Evolutionary conservation across 2,797 vertebrate species (phyloP), one percentile per base, ranked within the genome.

Genomic region (Ciconia nigra): DNA sequence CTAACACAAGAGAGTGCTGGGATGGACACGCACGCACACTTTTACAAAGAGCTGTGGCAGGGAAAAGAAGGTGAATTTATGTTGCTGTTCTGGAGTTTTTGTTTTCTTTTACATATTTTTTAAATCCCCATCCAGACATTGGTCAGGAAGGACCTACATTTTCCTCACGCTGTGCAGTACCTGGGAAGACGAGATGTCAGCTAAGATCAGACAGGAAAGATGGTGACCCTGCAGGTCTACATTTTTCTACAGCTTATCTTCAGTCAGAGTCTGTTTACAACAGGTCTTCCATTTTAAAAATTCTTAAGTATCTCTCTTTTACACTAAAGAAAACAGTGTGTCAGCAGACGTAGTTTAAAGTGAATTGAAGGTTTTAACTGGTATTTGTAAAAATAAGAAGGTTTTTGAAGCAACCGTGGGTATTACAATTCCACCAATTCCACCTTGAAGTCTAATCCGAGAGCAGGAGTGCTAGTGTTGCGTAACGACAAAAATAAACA

Each of bases 401-500:
- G 41, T 83, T 95, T 97, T 95, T 47, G 94, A 96, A 98, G 83
- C 54, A 91, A 86, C 69, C 55, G 24, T 81, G 92, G 57, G 89
- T 72, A 96, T 93, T 76, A 94, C 18, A 89, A 86, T 93, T 95
- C 70, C 77, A 96, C 87, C 18, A 89, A 86, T 93, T 95, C 70
- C 77, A 96, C 87, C 84, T 74, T 90, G 65, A 96, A 92, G 91
- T 87, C 79, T 92, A 90, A 95, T 61, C 83, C 2, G 1, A 93
- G 89, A 96, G 94, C 88, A 91, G 93, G 91, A 95, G 90, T 13
- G 69, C 92, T 92, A 90, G 89, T 47, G 96, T 89, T 98, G 93
- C 77, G 11, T 97, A 97, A 97, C 8, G 21, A 83, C 83, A 94
- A 97, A 98, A 97, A 97, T 84, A 97, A 97, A 97, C 94, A 96